Conservation (phyloP, 2,888 invertebrate species). For the Entomobrya proxima region DNA sequence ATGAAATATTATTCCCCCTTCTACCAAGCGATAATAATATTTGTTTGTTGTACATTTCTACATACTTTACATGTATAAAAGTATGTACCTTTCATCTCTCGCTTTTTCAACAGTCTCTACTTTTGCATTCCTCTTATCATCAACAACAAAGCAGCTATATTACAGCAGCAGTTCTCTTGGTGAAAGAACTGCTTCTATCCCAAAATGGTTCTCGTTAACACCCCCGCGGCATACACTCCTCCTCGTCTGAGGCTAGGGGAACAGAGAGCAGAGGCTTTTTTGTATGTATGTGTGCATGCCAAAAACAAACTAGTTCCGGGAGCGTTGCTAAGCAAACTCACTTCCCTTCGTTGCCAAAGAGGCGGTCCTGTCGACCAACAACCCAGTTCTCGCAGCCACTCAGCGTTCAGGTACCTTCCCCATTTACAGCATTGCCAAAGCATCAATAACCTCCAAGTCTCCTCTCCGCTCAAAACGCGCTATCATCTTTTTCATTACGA, state of each 20-base stretch:
- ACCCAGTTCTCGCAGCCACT: slow-evolving; percentile 47
- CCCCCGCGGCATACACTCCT: slow-evolving; percentile 67
- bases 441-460: slow-evolving; percentile 64
- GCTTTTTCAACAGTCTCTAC: slow-evolving; percentile 31
- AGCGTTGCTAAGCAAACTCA: slow-evolving; percentile 43
- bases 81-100: background rate
- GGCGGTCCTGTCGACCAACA: slow-evolving; percentile 57
- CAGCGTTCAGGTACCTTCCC: slow-evolving; percentile 30
- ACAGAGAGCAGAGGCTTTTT: background rate
- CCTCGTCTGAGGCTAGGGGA: slow-evolving; percentile 44
- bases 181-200: slow-evolving; percentile 42
- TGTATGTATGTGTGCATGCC: background rate
- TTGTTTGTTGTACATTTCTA: background rate
- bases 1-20: background rate
- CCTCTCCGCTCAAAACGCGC: slow-evolving; percentile 50
- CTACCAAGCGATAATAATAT: background rate
- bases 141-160: no score
- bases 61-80: background rate
- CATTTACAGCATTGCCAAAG: slow-evolving; percentile 61
- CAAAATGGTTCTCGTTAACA: slow-evolving; percentile 66
- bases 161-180: background rate
- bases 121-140: background rate
- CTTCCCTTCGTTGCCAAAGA: slow-evolving; percentile 61
- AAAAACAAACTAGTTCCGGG: slow-evolving; percentile 61
- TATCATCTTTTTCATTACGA: slow-evolving; percentile 30